These are phyloP conservation scores for Chrysolina haemoptera DNA, from an alignment of 2,888 invertebrate genomes.

Conservation along the genomic window DNA sequence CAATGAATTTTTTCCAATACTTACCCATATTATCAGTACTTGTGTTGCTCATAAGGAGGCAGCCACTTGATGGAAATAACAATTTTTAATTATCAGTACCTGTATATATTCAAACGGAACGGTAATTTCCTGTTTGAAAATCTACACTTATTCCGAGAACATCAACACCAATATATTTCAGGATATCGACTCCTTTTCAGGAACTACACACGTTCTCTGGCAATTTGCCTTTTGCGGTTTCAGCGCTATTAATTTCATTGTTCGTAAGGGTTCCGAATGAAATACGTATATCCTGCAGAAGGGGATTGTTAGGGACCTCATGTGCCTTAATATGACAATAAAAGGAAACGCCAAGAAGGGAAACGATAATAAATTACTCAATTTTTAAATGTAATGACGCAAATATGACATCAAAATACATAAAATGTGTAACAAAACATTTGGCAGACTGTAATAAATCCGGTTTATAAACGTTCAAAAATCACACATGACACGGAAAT, in stretches of 20 bases:
- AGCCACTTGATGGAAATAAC: no score
- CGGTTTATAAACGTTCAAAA: no score
- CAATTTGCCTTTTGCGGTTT: constrained; percentile 48
- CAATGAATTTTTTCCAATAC: no score
- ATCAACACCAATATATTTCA: not conserved
- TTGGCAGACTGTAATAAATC: constrained; percentile 8
- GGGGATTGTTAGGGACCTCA: constrained; percentile 46
- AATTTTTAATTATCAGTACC: no score
- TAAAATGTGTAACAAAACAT: constrained; percentile 24
- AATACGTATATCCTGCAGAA: constrained; percentile 46
- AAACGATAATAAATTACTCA: constrained; percentile 50
- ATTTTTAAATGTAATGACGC: constrained; percentile 52
- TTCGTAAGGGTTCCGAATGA: constrained; percentile 47
- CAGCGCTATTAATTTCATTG: constrained; percentile 51
- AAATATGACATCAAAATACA: constrained; percentile 45
- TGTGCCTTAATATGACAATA: constrained; percentile 48
- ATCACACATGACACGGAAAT: no score
- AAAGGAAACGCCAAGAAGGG: constrained; percentile 41
- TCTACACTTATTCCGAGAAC: not conserved
- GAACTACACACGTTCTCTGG: constrained; percentile 30
- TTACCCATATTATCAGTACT: no score
- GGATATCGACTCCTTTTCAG: not conserved
- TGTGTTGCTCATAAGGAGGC: no score
- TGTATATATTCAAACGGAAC: no score
- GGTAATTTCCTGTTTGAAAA: no score